These are phyloP conservation scores for Melospiza melodia DNA, from an alignment of 2,113 vertebrate genomes.

Conservation along the genomic window DNA sequence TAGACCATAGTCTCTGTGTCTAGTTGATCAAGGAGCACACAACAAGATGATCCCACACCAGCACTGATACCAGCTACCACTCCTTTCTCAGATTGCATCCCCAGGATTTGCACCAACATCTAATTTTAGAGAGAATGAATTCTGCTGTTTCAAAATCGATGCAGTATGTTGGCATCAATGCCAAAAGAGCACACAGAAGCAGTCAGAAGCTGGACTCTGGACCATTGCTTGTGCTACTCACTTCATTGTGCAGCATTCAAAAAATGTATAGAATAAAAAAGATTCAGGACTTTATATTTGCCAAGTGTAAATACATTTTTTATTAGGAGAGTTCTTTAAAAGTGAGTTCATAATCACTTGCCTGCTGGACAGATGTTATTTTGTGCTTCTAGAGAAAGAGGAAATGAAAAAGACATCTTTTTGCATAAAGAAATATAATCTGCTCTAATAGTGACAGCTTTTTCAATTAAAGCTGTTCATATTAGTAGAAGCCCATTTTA, in stretches of 20 bases:
- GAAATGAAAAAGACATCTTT: neutral
- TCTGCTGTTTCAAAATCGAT: neutral
- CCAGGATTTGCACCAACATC: neutral
- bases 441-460: neutral
- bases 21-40: neutral
- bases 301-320: neutral
- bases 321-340: neutral
- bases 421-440: neutral
- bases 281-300: neutral
- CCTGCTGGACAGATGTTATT: neutral
- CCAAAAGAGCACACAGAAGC: neutral
- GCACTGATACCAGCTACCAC: neutral
- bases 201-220: neutral
- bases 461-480: conserved; percentile 14
- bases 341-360: neutral
- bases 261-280: neutral
- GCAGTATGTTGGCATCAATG: neutral
- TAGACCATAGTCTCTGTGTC: neutral
- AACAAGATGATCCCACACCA: neutral
- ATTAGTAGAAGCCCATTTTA: conserved; percentile 7
- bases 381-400: neutral
- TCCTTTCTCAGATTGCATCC: neutral
- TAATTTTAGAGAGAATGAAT: neutral
- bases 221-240: neutral
- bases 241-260: neutral